These are phyloP conservation scores for Rhagoletis pomonella DNA, from an alignment of 1,140 invertebrate species.

Conservation along the genomic window DNA sequence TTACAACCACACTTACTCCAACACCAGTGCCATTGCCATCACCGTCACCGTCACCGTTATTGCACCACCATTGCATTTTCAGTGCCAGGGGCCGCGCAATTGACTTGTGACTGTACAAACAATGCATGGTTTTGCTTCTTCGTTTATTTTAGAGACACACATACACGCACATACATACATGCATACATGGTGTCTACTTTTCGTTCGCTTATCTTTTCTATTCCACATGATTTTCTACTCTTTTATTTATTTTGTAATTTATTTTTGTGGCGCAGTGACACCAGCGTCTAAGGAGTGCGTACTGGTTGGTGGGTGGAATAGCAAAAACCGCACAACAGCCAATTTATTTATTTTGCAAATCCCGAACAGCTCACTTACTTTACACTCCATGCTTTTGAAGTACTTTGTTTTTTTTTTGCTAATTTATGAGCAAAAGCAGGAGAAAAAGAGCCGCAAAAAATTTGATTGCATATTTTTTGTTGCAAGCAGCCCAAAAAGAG, in stretches of 20 bases:
- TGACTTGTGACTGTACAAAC: slow-evolving; percentile 47
- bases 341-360: slow-evolving; percentile 30
- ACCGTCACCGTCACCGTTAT: neutral
- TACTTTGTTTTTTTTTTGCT: slow-evolving; percentile 15
- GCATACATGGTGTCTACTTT: slow-evolving; percentile 26
- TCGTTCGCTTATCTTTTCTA: neutral
- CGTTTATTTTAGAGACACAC: neutral
- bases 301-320: too few species aligned
- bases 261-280: slow-evolving; percentile 17
- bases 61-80: slow-evolving; percentile 2
- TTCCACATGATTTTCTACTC: neutral
- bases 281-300: neutral
- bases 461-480: slow-evolving; percentile 46
- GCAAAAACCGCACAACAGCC: neutral
- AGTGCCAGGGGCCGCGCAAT: neutral
- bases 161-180: neutral
- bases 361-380: neutral
- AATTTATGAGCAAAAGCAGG: slow-evolving; percentile 25
- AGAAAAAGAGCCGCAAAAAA: slow-evolving; percentile 1
- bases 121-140: slow-evolving; percentile 26
- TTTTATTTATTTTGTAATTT: slow-evolving; percentile 1
- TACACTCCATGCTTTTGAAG: neutral
- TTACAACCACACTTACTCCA: neutral
- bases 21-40: neutral
- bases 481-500: neutral